Base-by-base conservation (phyloP, 2,888 invertebrate genomes). In the Papilio elwesi region DNA sequence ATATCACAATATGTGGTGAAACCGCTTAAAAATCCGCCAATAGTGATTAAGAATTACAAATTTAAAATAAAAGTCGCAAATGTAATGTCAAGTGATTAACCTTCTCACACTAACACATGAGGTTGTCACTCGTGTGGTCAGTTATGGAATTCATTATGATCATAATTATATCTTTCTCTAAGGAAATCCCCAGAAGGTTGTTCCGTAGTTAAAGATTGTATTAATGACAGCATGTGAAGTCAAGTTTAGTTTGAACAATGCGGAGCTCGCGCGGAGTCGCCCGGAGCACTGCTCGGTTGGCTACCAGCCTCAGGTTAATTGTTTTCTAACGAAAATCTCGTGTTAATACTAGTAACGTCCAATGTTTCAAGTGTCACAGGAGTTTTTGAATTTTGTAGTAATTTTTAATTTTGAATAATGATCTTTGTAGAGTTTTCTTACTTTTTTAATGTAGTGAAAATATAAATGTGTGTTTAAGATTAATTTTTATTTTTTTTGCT, bases 241-340 rank as follows among this genome's bases (percentile, higher is more conserved):
- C 82, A 81, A 83, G 79, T 81, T 91, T 91, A 93, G 93, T 93
- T 86, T 78, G 75, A 80, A 91, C 83, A 87, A 92, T 92, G 92
- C 84, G 81, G 89, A 87, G 90, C 91, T 86, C 86, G 90, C 85
- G 92, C 83, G 75, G 85, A 89, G 92, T 91, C 92, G 92, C 86
- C 81, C 83, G 85, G 82, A 79, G 77, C 81, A 81, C 81, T 78
- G 88, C 84, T 81, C 82, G 88, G 80, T 82, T 92, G 81, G 85
- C 85, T 38, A 59, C 59, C 77, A 83, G 85, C 82, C 81, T 91
- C 79, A 91, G 92, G 93, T 92, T 71, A 70, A 74, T 74, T 71
- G 72, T 66, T 64, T 67, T 68, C 26, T 68, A 57, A 63, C 51
- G 53, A 62, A 43, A 62, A 49, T 49, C 57, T 68, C 68, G 63